phyloP scores from a whole-genome alignment of 64 coral and sea anemone genomes.

The Cladopsammia gracilis region DNA sequence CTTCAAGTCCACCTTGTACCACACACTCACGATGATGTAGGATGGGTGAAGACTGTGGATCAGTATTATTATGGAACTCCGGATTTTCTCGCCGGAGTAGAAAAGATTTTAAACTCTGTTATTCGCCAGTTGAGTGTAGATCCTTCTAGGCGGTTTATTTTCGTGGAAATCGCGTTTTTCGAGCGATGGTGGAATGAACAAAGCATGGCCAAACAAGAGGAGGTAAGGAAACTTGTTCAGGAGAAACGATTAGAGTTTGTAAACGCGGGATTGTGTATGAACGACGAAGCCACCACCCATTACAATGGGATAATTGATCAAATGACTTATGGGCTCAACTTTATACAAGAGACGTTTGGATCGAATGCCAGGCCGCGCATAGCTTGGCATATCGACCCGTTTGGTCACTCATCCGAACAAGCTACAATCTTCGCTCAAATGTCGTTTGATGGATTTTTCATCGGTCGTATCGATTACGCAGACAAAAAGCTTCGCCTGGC shows the following conservation, averaged over 20 bases:
- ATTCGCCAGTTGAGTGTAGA: slow-evolving; percentile 54
- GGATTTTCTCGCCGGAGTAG: slow-evolving; percentile 71
- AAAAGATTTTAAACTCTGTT: slow-evolving; percentile 77
- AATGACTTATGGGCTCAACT: slow-evolving; percentile 72
- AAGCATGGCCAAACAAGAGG: slow-evolving; percentile 10
- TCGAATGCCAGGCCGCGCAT: slow-evolving; percentile 58
- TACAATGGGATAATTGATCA: slow-evolving; percentile 85
- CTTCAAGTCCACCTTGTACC: slow-evolving; percentile 66
- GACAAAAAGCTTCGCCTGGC: slow-evolving; percentile 50
- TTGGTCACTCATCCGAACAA: slow-evolving; percentile 80
- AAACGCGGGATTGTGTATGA: slow-evolving; percentile 79
- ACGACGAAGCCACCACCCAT: slow-evolving; percentile 71
- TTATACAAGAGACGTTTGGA: slow-evolving; percentile 72
- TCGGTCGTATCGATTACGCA: slow-evolving; percentile 71
- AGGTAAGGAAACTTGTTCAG: slow-evolving; percentile 53
- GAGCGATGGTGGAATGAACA: slow-evolving; percentile 80
- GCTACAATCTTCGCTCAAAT: slow-evolving; percentile 73
- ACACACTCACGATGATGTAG: slow-evolving; percentile 71
- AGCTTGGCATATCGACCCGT: slow-evolving; percentile 78
- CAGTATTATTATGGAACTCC: slow-evolving; percentile 67
- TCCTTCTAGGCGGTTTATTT: slow-evolving; percentile 55
- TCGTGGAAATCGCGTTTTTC: slow-evolving; percentile 73
- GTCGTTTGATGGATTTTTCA: slow-evolving; percentile 82
- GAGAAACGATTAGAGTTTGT: slow-evolving; percentile 68
- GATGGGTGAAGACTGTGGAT: slow-evolving; percentile 75